Evolutionary conservation across 2,113 vertebrate genomes (phyloP), one percentile per base, ranked within the genome.

Genomic region (Pangasianodon gigas): DNA sequence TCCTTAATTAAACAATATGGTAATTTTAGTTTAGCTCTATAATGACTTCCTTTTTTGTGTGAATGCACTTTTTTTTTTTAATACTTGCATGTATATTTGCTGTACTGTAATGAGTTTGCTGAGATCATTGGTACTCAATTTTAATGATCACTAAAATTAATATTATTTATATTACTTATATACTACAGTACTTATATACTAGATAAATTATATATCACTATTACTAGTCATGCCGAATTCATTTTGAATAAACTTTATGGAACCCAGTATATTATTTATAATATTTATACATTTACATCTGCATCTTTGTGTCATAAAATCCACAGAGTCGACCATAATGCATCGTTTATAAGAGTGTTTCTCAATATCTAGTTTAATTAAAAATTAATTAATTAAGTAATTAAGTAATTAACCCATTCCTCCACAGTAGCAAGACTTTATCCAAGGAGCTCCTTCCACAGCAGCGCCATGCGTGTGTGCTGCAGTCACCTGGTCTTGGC

Each of bases 401-500:
- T 80, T 0, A 48, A 16, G 18, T 2, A n/a, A 52, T 54, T 0
- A 82, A 82, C 16, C 48, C 29, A 0, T 56, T 58, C 54, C n/a
- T 84, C 6, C 19, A 69, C 75, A 81, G 46, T 54, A 18, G 48
- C 3, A 51, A 52, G 84, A 86, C 21, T 37, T 46, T 26, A 52
- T 54, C 48, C 8, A 16, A 8, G 41, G 62, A 8, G 44, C 80
- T 51, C 84, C 69, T 44, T 90, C 19, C 88, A 87, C 83, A 87
- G 51, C 77, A 11, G 67, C 65, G 87, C 56, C 87, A 97, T 98
- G 98, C 75, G 82, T 87, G 89, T 93, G 94, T 79, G 92, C 80
- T 46, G 1, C 91, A 77, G 88, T 91, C 94, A 93, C 16, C 65
- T 97, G 91, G 93, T 96, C 87, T 94, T 97, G 89, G 94, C 94